A percentile compares a stretch with the other conserved stretches of the same genome.
Evolutionary conservation across 2,113 vertebrate species (phyloP).

Genomic region (Zapornia atra): DNA sequence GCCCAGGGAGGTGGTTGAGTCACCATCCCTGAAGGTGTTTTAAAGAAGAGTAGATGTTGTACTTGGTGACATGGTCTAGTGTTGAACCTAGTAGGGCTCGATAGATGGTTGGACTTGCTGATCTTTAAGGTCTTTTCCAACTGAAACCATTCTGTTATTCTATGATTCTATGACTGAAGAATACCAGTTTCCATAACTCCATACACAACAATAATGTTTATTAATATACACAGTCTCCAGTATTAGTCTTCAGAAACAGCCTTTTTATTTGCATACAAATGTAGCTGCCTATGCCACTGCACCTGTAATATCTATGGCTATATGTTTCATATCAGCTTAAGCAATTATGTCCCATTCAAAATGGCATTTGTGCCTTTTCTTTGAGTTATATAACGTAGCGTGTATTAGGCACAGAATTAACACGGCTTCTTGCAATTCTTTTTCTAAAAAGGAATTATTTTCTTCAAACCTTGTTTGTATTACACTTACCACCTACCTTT

Average conservation of each 20-base stretch:
- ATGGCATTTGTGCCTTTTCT: not conserved
- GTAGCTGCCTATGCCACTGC: not conserved
- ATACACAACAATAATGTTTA: not conserved
- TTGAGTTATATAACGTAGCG: not conserved
- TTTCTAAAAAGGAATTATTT: not conserved
- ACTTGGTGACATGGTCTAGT: too few species aligned
- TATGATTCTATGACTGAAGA: not conserved
- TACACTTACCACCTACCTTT: not conserved
- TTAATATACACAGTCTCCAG: not conserved
- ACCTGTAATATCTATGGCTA: not conserved
- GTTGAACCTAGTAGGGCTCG: too few species aligned
- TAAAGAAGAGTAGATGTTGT: too few species aligned
- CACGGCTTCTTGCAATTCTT: not conserved
- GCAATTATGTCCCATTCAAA: not conserved
- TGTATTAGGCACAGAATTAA: not conserved
- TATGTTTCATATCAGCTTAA: not conserved
- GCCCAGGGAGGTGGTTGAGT: too few species aligned
- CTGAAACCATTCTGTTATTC: too few species aligned
- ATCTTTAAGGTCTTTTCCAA: too few species aligned
- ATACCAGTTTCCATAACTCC: not conserved
- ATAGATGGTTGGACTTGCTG: too few species aligned
- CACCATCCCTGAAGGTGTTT: too few species aligned
- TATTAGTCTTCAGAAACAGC: not conserved
- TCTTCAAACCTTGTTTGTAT: not conserved
- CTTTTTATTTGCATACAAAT: not conserved